These are phyloP conservation scores for Labrus mixtus DNA, from an alignment of 2,113 vertebrate genomes.

Conservation along the genomic window DNA sequence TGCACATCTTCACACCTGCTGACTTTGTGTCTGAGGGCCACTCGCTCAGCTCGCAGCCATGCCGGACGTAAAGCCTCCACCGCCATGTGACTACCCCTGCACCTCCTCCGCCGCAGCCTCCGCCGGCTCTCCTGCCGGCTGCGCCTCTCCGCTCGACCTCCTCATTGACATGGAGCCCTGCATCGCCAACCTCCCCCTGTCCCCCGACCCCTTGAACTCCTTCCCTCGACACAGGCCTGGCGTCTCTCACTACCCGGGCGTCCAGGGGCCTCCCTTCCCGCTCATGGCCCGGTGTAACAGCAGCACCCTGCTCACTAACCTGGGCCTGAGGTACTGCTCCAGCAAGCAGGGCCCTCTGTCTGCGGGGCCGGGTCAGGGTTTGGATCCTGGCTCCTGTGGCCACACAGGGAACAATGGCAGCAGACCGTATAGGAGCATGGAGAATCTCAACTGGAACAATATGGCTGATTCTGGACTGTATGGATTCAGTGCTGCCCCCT, in stretches of 20 bases:
- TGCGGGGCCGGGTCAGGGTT: conserved; percentile 55
- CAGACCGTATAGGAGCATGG: conserved; percentile 90
- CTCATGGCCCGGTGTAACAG: conserved; percentile 86
- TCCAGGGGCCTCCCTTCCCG: conserved; percentile 82
- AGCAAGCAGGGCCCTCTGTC: conserved; percentile 71
- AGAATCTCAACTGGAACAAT: conserved; percentile 89
- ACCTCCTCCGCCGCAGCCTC: conserved; percentile 77
- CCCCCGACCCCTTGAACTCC: conserved; percentile 79
- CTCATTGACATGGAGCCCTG: conserved; percentile 85
- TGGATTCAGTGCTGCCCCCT: conserved; percentile 72
- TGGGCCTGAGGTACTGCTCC: conserved; percentile 85
- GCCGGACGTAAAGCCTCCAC: conserved; percentile 84
- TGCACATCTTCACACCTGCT: conserved; percentile 44
- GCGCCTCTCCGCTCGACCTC: conserved; percentile 76
- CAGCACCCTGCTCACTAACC: conserved; percentile 84
- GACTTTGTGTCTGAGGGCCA: conserved; percentile 46
- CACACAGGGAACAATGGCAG: conserved; percentile 47
- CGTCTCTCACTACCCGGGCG: conserved; percentile 49
- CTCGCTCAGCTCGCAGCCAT: conserved; percentile 71
- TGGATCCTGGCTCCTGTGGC: conserved; percentile 25
- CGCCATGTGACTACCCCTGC: conserved; percentile 84
- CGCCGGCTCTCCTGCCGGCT: conserved; percentile 78
- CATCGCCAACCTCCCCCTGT: conserved; percentile 79
- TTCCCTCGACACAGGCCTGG: conserved; percentile 81
- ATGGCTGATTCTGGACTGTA: conserved; percentile 77